Conservation (phyloP, 2,113 vertebrate genomes). For the Oceanodroma tethys region DNA sequence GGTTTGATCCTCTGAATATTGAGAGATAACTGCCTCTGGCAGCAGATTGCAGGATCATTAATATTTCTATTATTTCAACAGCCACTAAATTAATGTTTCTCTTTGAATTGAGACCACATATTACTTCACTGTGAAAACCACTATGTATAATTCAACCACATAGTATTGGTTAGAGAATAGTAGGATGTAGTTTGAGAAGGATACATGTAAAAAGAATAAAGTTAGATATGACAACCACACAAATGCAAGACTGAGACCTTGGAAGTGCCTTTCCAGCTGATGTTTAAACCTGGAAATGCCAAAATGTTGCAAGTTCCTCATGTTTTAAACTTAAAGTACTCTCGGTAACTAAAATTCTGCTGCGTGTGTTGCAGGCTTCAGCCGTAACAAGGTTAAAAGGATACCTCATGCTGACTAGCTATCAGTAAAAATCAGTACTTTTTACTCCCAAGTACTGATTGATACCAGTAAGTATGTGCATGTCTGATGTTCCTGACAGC, state of each 20-base stretch:
- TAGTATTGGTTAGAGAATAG: background rate
- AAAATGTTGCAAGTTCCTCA: background rate
- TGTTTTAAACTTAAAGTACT: background rate
- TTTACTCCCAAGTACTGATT: background rate
- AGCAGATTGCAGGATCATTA: background rate
- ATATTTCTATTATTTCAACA: background rate
- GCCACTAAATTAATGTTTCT: background rate
- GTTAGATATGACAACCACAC: background rate
- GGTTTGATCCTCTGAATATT: background rate
- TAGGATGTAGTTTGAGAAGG: background rate
- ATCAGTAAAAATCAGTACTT: too few relatives aligned
- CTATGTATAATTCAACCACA: background rate
- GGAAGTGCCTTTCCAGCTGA: background rate
- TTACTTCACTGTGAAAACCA: background rate
- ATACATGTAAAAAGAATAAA: background rate
- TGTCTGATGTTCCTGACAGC: background rate
- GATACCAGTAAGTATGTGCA: accelerated
- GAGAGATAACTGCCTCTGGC: background rate
- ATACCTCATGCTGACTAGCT: background rate
- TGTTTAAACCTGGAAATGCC: background rate
- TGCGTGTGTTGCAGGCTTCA: background rate
- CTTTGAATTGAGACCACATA: background rate
- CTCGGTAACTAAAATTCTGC: background rate
- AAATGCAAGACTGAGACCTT: background rate
- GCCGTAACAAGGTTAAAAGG: background rate